These are phyloP conservation scores for Leontocebus nigricollis DNA, from an alignment of 2,797 vertebrate species.

Conservation along the genomic window DNA sequence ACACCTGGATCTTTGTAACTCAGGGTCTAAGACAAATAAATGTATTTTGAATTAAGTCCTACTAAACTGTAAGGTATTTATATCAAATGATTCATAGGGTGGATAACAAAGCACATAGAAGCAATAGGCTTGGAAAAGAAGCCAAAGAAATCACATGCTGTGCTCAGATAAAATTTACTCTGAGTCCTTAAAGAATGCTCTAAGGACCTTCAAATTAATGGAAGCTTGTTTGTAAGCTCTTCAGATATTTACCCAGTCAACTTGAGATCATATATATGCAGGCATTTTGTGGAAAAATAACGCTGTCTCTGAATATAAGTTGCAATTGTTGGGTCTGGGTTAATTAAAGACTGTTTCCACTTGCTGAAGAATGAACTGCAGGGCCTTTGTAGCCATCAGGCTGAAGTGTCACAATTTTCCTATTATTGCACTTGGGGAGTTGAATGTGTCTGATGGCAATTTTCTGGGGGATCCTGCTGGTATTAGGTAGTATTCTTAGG, in stretches of 20 bases:
- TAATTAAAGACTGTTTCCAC: slow-evolving; percentile 5
- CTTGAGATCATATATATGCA: background rate
- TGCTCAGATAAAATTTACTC: background rate
- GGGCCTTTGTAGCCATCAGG: background rate
- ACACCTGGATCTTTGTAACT: background rate
- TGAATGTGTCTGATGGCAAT: slow-evolving; percentile 29
- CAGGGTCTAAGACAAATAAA: background rate
- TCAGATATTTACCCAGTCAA: background rate
- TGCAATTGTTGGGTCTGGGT: background rate
- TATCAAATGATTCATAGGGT: slow-evolving; percentile 1
- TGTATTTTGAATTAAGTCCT: background rate
- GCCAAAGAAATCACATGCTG: background rate
- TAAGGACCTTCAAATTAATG: slow-evolving; percentile 4
- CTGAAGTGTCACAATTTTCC: slow-evolving; percentile 21
- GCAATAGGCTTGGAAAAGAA: background rate
- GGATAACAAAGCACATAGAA: background rate
- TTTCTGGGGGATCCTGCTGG: slow-evolving; percentile 36
- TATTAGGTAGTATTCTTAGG: slow-evolving; percentile 52
- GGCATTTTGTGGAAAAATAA: background rate
- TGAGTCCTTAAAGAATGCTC: background rate
- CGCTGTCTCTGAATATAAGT: background rate
- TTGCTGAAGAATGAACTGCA: slow-evolving; percentile 4
- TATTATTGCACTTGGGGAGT: background rate
- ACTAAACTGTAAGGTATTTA: background rate
- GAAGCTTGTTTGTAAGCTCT: background rate